These are phyloP conservation scores for Anoncus sp. DNA, from an alignment of 2,888 invertebrate genomes.

Conservation along the genomic window DNA sequence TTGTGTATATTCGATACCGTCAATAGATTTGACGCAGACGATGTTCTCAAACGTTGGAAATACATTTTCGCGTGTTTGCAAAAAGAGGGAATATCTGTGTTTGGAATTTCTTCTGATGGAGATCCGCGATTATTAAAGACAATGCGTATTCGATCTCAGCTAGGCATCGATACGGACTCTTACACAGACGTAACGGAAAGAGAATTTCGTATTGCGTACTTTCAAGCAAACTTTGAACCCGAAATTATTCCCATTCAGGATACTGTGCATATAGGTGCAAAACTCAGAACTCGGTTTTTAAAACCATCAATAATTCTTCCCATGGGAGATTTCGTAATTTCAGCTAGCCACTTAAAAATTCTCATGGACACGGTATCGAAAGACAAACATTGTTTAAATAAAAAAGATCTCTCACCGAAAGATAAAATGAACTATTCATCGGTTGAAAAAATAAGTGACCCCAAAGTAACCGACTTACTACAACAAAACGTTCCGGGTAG, in stretches of 20 bases:
- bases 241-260: slow-evolving; percentile 64
- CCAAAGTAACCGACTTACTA: slow-evolving; percentile 61
- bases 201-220: slow-evolving; percentile 51
- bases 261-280: slow-evolving; percentile 64
- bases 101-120: slow-evolving; percentile 67
- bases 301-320: slow-evolving; percentile 40
- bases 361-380: slow-evolving; percentile 64
- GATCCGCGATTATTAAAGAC: slow-evolving; percentile 69
- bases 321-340: slow-evolving; percentile 30
- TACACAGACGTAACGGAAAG: slow-evolving; percentile 34
- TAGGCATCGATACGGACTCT: slow-evolving; percentile 41
- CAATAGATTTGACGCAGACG: slow-evolving; percentile 68
- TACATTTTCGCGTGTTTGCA: slow-evolving; percentile 58
- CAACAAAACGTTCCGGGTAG: slow-evolving; percentile 64
- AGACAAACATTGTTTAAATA: slow-evolving; percentile 67
- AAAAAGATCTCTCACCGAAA: slow-evolving; percentile 56
- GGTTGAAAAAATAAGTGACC: slow-evolving; percentile 67
- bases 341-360: slow-evolving; percentile 64
- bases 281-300: slow-evolving; percentile 66
- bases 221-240: slow-evolving; percentile 50
- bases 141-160: slow-evolving; percentile 58
- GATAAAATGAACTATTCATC: slow-evolving; percentile 69
- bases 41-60: slow-evolving; percentile 66
- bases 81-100: slow-evolving; percentile 62
- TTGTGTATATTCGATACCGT: slow-evolving; percentile 68